A percentile compares a stretch with the other conserved stretches of the same genome.
phyloP scores from a whole-genome alignment of 2,888 invertebrate genomes.

The Syrphus vitripennis region DNA sequence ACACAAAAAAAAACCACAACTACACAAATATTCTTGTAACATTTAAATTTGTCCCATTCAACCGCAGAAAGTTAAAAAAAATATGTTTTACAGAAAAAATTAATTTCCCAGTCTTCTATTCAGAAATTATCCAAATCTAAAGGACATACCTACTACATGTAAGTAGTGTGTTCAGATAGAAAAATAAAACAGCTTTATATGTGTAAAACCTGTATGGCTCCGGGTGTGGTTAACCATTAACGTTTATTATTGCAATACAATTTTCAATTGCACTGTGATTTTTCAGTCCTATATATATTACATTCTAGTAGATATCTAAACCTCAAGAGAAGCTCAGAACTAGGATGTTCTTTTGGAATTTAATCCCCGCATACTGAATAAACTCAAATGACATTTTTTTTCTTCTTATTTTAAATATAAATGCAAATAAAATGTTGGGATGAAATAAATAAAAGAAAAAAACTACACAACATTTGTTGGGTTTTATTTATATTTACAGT shows the following conservation, averaged over 20 bases:
- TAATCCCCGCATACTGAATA: constrained; percentile 51
- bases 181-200: constrained; percentile 2
- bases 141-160: too few relatives aligned
- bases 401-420: background rate
- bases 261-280: constrained; percentile 66
- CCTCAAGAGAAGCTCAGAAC: background rate
- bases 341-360: background rate
- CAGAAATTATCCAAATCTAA: background rate
- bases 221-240: constrained; percentile 50
- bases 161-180: background rate
- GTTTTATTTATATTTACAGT: constrained; percentile 17
- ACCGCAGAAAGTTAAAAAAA: constrained; percentile 25
- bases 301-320: too few relatives aligned
- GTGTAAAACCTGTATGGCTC: background rate
- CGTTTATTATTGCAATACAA: constrained; percentile 62
- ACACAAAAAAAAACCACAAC: background rate
- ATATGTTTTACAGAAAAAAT: background rate
- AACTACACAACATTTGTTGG: constrained; percentile 23
- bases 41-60: constrained; percentile 35
- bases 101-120: background rate
- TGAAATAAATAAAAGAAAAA: constrained; percentile 13
- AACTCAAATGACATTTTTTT: constrained; percentile 15
- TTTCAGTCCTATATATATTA: background rate
- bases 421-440: constrained; percentile 53
- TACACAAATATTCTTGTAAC: constrained; percentile 41